Evolutionary conservation across 2,797 vertebrate species (phyloP), one percentile per base, ranked within the genome.

Genomic region (Cygnus olor): DNA sequence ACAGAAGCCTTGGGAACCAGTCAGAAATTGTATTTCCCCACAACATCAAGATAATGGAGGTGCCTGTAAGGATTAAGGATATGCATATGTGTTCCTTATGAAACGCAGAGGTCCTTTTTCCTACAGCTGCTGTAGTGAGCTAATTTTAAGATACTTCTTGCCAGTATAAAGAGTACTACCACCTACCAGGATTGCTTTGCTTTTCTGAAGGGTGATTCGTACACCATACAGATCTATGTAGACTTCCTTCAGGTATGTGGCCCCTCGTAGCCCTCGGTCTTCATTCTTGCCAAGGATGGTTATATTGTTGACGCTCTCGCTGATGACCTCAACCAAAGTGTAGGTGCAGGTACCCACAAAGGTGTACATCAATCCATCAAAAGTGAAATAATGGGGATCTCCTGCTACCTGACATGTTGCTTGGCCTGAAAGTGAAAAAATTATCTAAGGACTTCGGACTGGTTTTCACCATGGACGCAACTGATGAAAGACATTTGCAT

Each of bases 111-210:
- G 53, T 49, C 21, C 11, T 73, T 85, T 90, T 73, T 45, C n/a
- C n/a, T 87, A 65, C 34, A 80, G 21, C 40, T 85, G 6, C 34
- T 20, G 20, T 65, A 64, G 40, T 13, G 40, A 94, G 34, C 6
- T 72, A n/a, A 58, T 89, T 92, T 92, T 78, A 78, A 72, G 54
- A 51, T 60, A 44, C 4, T 27, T 86, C 28, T 54, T 80, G 22
- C 8, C 36, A 70, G 44, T 53, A 80, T 32, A 36, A 88, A 65
- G 8, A 66, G 16, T 21, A 63, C 19, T 15, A 69, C 8, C 32
- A 93, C 96, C 86, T 97, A 99, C 99, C 98, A 99, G 88, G 78
- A 98, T 98, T 94, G 97, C 96, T 94, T 88, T 96, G 14, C 56
- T 95, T 82, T 96, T 98, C 94, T 97, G 92, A 25, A 98, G 97